Percentiles rank a stretch among this genome's conserved stretches.
Conservation (phyloP, 2,113 vertebrate species). For the Sturnira hondurensis region DNA sequence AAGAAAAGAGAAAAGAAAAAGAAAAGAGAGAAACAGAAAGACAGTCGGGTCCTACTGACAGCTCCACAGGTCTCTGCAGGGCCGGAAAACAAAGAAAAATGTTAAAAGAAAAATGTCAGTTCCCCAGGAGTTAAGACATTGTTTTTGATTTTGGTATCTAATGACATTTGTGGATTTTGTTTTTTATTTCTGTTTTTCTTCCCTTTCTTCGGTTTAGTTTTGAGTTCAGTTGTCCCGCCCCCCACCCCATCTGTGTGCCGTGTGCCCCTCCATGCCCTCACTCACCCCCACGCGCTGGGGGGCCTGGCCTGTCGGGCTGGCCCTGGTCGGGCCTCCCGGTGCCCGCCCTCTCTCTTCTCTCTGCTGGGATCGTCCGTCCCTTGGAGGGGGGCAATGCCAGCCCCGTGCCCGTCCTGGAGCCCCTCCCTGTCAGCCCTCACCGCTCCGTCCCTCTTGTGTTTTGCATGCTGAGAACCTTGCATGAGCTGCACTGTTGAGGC, state of each 20-base stretch:
- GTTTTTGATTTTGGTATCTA: slow-evolving; percentile 95
- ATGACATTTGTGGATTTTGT: slow-evolving; percentile 97
- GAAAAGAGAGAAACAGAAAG: slow-evolving; percentile 86
- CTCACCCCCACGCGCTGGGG: slow-evolving; percentile 67
- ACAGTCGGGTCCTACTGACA: slow-evolving; percentile 95
- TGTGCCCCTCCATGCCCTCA: slow-evolving; percentile 81
- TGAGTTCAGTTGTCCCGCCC: slow-evolving; percentile 67
- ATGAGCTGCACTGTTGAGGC: slow-evolving; percentile 99
- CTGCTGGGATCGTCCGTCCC: slow-evolving; percentile 75
- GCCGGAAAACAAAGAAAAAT: slow-evolving; percentile 86
- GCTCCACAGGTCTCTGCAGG: slow-evolving; percentile 95
- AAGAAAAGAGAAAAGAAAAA: slow-evolving; percentile 80
- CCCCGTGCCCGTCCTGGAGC: slow-evolving; percentile 60
- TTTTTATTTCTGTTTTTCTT: slow-evolving; percentile 78
- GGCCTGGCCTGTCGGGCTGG: slow-evolving; percentile 59
- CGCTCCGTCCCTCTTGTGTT: slow-evolving; percentile 82
- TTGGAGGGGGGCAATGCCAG: slow-evolving; percentile 45
- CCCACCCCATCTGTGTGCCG: slow-evolving; percentile 62
- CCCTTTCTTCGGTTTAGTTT: slow-evolving; percentile 78
- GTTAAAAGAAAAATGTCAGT: slow-evolving; percentile 87
- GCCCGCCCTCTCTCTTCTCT: slow-evolving; percentile 80
- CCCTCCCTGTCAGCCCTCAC: slow-evolving; percentile 66
- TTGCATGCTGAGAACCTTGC: slow-evolving; percentile 99
- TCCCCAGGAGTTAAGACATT: slow-evolving; percentile 90
- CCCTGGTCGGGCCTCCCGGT: slow-evolving; percentile 45